phyloP scores from a whole-genome alignment of 2,888 invertebrate species.

The Hydrotaea diabolus region DNA sequence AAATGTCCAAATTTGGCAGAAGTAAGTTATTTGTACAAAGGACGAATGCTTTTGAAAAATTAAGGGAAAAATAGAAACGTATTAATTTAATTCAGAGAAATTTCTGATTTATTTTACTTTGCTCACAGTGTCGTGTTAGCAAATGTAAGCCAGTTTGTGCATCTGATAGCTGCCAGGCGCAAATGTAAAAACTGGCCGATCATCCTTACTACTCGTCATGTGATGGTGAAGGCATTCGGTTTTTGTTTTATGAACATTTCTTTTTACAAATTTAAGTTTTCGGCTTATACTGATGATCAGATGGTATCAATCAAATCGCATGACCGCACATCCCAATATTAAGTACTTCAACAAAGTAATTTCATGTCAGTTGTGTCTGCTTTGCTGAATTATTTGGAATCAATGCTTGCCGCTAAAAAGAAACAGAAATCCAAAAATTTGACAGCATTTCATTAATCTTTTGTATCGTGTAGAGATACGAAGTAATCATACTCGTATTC shows the following conservation, averaged over 20 bases:
- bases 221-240: too few relatives aligned
- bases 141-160: too few relatives aligned
- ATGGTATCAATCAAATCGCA: constrained; percentile 7
- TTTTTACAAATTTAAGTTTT: not conserved
- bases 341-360: constrained; percentile 58
- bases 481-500: not conserved
- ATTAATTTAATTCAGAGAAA: too few relatives aligned
- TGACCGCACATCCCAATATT: not conserved
- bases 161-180: too few relatives aligned
- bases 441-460: constrained; percentile 70
- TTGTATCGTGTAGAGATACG: constrained; percentile 42
- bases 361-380: constrained; percentile 26
- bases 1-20: too few relatives aligned
- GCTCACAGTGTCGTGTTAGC: too few relatives aligned
- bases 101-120: too few relatives aligned
- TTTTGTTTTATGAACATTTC: not conserved
- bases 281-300: constrained; percentile 15
- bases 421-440: constrained; percentile 59
- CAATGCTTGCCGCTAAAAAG: constrained; percentile 58
- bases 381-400: constrained; percentile 56
- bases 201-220: too few relatives aligned
- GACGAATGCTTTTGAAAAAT: too few relatives aligned
- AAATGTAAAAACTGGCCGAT: too few relatives aligned
- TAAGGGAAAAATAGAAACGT: too few relatives aligned
- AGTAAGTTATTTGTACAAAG: too few relatives aligned